A percentile compares a stretch with the other conserved stretches of the same genome.
These are phyloP conservation scores for Blastobasis adustella DNA, from an alignment of 2,888 invertebrate genomes.

Conservation along the genomic window DNA sequence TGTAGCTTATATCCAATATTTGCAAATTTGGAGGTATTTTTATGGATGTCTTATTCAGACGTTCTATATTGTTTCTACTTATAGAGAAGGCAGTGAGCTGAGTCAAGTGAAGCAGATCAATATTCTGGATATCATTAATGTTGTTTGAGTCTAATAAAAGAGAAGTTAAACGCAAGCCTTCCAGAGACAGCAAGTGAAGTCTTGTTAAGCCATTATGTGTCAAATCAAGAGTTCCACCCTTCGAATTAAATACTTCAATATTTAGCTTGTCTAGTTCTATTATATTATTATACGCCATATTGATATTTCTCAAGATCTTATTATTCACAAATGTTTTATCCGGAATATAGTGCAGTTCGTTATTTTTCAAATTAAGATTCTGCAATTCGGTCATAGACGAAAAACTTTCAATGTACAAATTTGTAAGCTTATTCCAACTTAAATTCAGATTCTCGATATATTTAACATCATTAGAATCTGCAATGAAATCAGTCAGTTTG, in stretches of 20 bases:
- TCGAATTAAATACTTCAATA: slow-evolving; percentile 43
- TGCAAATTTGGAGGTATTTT: slow-evolving; percentile 35
- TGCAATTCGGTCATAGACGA: slow-evolving; percentile 45
- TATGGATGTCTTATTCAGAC: slow-evolving; percentile 37
- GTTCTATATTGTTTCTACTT: slow-evolving; percentile 40
- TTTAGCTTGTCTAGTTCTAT: slow-evolving; percentile 32
- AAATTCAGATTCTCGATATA: slow-evolving; percentile 47
- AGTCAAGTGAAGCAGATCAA: slow-evolving; percentile 38
- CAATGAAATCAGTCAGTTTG: slow-evolving; percentile 36
- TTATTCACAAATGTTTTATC: slow-evolving; percentile 39
- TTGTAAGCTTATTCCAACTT: slow-evolving; percentile 41
- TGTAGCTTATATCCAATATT: slow-evolving; percentile 34
- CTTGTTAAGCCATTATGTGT: slow-evolving; percentile 47
- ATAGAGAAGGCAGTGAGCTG: slow-evolving; percentile 41
- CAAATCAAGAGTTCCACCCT: slow-evolving; percentile 53
- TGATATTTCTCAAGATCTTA: slow-evolving; percentile 41
- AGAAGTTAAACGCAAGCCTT: slow-evolving; percentile 36
- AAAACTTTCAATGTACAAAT: slow-evolving; percentile 44
- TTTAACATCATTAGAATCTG: slow-evolving; percentile 40
- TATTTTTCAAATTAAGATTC: slow-evolving; percentile 56
- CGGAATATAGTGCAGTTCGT: slow-evolving; percentile 42
- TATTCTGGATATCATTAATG: slow-evolving; percentile 34
- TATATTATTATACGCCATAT: slow-evolving; percentile 49
- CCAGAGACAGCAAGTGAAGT: slow-evolving; percentile 38
- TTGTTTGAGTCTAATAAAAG: slow-evolving; percentile 47